Evolutionary conservation across 1,140 invertebrate genomes (phyloP).

Genomic region (Pygmarrhopalites habei): DNA sequence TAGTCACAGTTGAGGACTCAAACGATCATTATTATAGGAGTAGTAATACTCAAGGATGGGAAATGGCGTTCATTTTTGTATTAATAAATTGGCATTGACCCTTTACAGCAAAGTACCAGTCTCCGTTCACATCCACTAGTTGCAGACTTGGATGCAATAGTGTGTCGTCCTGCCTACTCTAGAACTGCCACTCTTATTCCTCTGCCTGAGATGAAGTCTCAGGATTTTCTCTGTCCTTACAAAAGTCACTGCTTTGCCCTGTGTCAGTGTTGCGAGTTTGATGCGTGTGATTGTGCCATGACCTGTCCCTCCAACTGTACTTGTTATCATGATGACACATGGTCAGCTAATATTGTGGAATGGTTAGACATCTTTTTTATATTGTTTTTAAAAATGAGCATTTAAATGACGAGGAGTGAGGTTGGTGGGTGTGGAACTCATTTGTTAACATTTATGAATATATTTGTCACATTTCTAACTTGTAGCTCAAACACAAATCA

Average conservation of each 20-base stretch:
- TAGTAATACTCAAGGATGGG: too few species aligned
- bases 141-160: constrained; percentile 76
- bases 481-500: constrained; percentile 67
- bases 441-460: too few species aligned
- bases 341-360: constrained; percentile 86
- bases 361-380: too few species aligned
- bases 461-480: too few species aligned
- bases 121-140: constrained; percentile 71
- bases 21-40: too few species aligned
- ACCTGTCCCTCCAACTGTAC: constrained; percentile 84
- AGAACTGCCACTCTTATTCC: not conserved
- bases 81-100: constrained; percentile 63
- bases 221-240: constrained; percentile 53
- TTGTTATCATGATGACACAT: constrained; percentile 85
- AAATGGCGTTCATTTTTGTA: too few species aligned
- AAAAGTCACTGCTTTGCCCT: constrained; percentile 86
- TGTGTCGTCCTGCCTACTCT: constrained; percentile 54
- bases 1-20: too few species aligned
- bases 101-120: too few species aligned
- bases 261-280: constrained; percentile 89
- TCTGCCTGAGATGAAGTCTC: constrained; percentile 17
- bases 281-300: constrained; percentile 92
- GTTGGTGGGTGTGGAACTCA: too few species aligned
- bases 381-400: too few species aligned
- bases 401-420: too few species aligned